phyloP scores from a whole-genome alignment of 2,113 vertebrate species.

The Microcebus griseorufus region DNA sequence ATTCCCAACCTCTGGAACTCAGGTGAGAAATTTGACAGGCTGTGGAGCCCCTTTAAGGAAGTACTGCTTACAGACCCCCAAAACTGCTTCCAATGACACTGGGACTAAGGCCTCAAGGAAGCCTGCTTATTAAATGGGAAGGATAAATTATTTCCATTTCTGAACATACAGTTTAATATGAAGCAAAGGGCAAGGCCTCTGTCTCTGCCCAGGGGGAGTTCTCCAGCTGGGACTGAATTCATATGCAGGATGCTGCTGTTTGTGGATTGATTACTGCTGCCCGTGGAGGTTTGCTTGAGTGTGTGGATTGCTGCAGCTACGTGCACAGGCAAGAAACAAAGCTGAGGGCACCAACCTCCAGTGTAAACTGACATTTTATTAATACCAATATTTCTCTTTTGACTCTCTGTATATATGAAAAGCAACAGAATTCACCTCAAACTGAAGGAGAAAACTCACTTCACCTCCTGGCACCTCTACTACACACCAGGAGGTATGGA shows the following conservation, averaged over 20 bases:
- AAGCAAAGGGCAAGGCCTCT: not conserved
- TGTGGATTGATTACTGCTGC: not conserved
- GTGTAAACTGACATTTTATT: not conserved
- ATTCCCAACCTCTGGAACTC: not conserved
- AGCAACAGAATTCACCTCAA: not conserved
- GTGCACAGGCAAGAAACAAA: not conserved
- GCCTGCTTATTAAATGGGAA: not conserved
- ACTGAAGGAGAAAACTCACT: not conserved
- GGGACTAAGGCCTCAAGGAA: not conserved
- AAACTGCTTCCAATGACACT: not conserved
- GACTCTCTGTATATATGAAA: not conserved
- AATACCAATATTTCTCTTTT: not conserved
- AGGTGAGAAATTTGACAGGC: not conserved
- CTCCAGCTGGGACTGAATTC: not conserved
- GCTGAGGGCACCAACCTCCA: not conserved
- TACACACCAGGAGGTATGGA: not conserved
- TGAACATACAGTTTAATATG: not conserved
- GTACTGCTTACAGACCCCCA: not conserved
- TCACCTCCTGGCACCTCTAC: not conserved
- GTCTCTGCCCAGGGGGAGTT: not conserved
- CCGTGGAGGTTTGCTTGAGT: not conserved
- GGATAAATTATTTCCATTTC: not conserved
- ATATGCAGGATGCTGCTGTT: fast-evolving
- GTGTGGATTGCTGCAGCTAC: not conserved
- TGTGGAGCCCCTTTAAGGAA: not conserved